Conservation (phyloP, 2,888 invertebrate genomes). For the Scaptomyza tumidula region DNA sequence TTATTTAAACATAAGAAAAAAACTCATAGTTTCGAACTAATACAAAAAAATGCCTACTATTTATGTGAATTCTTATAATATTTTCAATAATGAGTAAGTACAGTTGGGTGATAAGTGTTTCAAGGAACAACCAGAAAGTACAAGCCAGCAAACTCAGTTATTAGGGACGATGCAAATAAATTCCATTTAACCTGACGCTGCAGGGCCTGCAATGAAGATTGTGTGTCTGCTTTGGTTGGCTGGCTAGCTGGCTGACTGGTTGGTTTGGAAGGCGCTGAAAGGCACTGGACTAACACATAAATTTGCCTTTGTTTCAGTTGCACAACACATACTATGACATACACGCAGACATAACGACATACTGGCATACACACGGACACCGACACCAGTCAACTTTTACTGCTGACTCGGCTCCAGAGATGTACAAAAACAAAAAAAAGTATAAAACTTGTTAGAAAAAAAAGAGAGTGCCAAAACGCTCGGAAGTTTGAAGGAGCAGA, state of each 20-base stretch:
- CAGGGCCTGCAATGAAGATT: constrained; percentile 43
- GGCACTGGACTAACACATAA: constrained; percentile 66
- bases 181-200: constrained; percentile 71
- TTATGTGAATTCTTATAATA: not conserved
- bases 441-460: constrained; percentile 5
- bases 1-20: too few relatives aligned
- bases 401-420: constrained; percentile 64
- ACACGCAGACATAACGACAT: constrained; percentile 33
- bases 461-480: constrained; percentile 64
- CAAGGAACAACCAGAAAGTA: constrained; percentile 31
- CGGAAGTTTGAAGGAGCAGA: constrained; percentile 62
- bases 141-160: constrained; percentile 31
- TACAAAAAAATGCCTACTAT: not conserved
- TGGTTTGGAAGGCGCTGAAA: constrained; percentile 59
- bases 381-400: constrained; percentile 68
- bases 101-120: constrained; percentile 65
- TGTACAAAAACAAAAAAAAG: constrained; percentile 9
- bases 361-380: constrained; percentile 30
- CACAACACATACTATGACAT: constrained; percentile 70
- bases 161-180: constrained; percentile 55
- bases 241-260: constrained; percentile 1
- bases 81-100: not conserved
- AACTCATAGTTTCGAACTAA: too few relatives aligned
- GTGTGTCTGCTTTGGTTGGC: constrained; percentile 10
- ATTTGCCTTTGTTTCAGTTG: constrained; percentile 73